Evolutionary conservation across 2,113 vertebrate species (phyloP), one percentile per base, ranked within the genome.

Genomic region (Lampris megalopsis): DNA sequence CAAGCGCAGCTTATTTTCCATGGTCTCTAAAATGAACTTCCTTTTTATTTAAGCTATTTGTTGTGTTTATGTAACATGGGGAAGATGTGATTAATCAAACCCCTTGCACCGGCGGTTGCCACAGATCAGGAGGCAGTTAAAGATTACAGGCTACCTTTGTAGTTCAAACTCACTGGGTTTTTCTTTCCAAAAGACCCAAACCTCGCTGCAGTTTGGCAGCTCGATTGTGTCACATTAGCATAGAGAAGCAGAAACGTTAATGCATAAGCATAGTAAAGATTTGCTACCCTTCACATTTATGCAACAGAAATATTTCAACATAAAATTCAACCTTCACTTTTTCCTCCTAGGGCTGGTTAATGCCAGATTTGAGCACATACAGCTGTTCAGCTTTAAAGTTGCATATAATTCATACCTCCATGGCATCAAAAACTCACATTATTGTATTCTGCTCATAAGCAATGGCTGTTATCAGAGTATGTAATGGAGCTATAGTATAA

Each of bases 81-180:
- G 37, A 89, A 75, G 50, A 71, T 65, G 35, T 73, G 68, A 37
- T 80, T 78, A 67, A 11, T 66, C 79, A 88, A 38, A 77, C 73
- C 63, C 62, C 81, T 78, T 71, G 66, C 68, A 1, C 36, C 13
- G 13, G 65, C 1, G 66, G 37, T 13, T 49, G 60, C 45, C 8
- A 4, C 35, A 48, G 64, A 42, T 42, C 63, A 42, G n/a, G 24
- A 42, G 64, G 11, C 38, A 24, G 64, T 67, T 54, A 5, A 67
- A 41, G 11, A 67, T 67, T 54, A 9, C 9, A 24, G 49, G 50
- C 50, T 53, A 4, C 8, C 50, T 41, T 67, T 36, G 50, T 65
- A 67, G 11, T 3, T 9, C 9, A 5, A 4, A 11, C 24, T 63
- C 41, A 45, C 41, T 1, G 3, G 24, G 42, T 6, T 63, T 63